These are phyloP conservation scores for Tragopan temminckii DNA, from an alignment of 2,797 vertebrate genomes.

Conservation along the genomic window DNA sequence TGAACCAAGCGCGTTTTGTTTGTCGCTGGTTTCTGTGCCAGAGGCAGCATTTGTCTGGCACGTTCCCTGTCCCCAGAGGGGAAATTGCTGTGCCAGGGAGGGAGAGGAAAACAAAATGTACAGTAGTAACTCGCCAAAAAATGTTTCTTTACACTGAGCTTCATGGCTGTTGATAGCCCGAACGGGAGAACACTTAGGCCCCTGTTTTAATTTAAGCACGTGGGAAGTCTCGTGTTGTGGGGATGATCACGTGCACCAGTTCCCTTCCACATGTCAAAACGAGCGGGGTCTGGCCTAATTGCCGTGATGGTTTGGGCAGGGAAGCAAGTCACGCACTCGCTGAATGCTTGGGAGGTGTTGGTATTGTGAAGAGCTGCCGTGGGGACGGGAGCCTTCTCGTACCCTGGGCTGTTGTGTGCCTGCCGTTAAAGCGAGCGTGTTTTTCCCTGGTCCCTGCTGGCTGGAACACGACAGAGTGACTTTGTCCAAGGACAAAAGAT, in stretches of 20 bases:
- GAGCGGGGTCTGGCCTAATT: neutral
- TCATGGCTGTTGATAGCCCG: constrained; percentile 56
- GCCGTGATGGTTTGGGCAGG: neutral
- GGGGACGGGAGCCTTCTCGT: neutral
- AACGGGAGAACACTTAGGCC: constrained; percentile 7
- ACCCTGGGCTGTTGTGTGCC: neutral
- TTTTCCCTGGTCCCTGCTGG: neutral
- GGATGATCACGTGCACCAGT: neutral
- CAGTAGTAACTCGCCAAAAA: constrained; percentile 52
- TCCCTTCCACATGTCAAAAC: neutral
- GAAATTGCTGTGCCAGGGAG: constrained; percentile 61
- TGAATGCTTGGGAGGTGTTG: neutral
- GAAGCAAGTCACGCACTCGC: neutral
- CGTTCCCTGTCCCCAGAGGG: constrained; percentile 63
- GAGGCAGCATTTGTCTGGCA: constrained; percentile 75
- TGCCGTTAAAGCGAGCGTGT: neutral
- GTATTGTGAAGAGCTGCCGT: neutral
- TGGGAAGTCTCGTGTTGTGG: neutral
- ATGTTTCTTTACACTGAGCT: constrained; percentile 69
- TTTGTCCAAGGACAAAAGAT: constrained; percentile 73
- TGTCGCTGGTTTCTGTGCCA: constrained; percentile 67
- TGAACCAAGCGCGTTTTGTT: constrained; percentile 58
- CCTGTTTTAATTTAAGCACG: neutral
- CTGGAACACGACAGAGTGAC: constrained; percentile 41
- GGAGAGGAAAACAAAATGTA: constrained; percentile 71